These are phyloP conservation scores for Enteromius viviparus DNA, from an alignment of 2,797 vertebrate genomes.

Conservation along the genomic window DNA sequence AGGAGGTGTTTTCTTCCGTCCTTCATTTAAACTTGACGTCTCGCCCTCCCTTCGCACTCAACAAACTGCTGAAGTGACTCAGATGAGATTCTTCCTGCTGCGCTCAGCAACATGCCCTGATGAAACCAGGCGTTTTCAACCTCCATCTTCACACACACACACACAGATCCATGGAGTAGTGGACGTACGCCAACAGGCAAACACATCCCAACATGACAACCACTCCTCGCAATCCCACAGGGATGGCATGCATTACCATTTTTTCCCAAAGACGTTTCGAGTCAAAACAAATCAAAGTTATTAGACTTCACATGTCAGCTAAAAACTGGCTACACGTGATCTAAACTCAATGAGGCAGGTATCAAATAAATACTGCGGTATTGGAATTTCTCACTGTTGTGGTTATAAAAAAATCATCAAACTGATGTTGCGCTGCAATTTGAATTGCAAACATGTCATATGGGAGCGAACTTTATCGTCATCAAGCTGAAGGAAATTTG, in stretches of 20 bases:
- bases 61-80: constrained; percentile 42
- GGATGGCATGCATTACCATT: background rate
- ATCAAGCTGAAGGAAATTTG: constrained; percentile 21
- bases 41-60: constrained; percentile 12
- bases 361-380: background rate
- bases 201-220: constrained; percentile 38
- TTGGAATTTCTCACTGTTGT: background rate
- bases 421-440: constrained; percentile 11
- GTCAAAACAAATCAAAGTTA: constrained; percentile 22
- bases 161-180: background rate
- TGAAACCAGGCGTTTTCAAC: constrained; percentile 20
- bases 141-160: background rate
- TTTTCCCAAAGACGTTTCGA: background rate
- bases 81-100: constrained; percentile 35
- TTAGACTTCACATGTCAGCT: background rate
- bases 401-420: background rate
- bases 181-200: background rate
- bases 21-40: constrained; percentile 27
- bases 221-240: constrained; percentile 20
- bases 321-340: background rate
- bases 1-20: constrained; percentile 20
- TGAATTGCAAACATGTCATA: constrained; percentile 23
- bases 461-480: background rate
- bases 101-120: constrained; percentile 18
- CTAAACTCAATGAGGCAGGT: background rate